phyloP scores from a whole-genome alignment of 1,140 invertebrate genomes.

The Drosophila repleta region DNA sequence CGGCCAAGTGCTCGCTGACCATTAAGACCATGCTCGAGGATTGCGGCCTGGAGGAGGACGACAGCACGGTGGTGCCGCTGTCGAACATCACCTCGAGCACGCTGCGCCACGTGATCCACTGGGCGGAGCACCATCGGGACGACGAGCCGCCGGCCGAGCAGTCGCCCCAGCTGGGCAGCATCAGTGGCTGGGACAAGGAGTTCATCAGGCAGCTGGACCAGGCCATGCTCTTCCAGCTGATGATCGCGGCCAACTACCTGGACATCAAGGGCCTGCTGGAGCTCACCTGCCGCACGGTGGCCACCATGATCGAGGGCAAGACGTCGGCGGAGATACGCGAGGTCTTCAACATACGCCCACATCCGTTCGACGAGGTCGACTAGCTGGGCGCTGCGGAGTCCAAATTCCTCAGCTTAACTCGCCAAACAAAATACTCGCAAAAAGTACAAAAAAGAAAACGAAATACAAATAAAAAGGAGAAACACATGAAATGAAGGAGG shows the following conservation, averaged over 20 bases:
- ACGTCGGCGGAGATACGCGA: not conserved
- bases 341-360: not conserved
- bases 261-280: slow-evolving; percentile 99
- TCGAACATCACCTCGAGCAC: slow-evolving; percentile 99
- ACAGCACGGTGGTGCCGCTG: slow-evolving; percentile 94
- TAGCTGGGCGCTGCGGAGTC: slow-evolving; percentile 84
- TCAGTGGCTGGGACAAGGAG: slow-evolving; percentile 91
- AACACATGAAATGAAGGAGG: not conserved
- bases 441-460: not conserved
- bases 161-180: not conserved
- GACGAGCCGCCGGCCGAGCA: slow-evolving; percentile 85
- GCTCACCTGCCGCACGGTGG: slow-evolving; percentile 93
- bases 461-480: not conserved
- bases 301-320: not conserved
- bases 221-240: slow-evolving; percentile 95
- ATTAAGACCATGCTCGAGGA: slow-evolving; percentile 86
- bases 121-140: slow-evolving; percentile 96
- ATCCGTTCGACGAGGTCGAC: not conserved
- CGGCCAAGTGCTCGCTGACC: slow-evolving; percentile 91
- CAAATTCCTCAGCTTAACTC: slow-evolving; percentile 90
- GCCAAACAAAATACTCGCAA: not conserved
- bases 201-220: slow-evolving; percentile 98
- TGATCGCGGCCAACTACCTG: slow-evolving; percentile 95
- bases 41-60: slow-evolving; percentile 89
- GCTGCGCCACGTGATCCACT: slow-evolving; percentile 96